Evolutionary conservation across 2,797 vertebrate genomes (phyloP), one percentile per base, ranked within the genome.

Genomic region (Alectoris magna): DNA sequence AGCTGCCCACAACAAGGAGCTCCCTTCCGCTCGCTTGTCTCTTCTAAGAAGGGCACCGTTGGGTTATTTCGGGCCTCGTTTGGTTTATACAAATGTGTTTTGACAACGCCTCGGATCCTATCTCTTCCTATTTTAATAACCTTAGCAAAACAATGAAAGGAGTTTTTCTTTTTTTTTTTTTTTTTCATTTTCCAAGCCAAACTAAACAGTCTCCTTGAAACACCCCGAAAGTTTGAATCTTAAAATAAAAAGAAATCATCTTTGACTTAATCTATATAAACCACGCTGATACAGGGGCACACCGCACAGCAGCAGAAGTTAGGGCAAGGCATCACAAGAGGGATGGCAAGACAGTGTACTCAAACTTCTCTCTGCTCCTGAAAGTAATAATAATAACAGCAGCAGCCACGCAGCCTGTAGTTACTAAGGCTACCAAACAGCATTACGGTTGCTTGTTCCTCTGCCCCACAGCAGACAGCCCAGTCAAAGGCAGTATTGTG

Each of bases 81-180:
- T 19, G 2, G 41, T 84, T 94, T 91, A 70, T n/a, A 46, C 43
- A 81, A 72, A 51, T 38, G 22, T 64, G 41, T 82, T 90, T 82
- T 81, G 38, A 91, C 49, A 94, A 90, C 90, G 84, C 18, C 18
- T 58, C 58, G 53, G 63, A 88, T 79, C n/a, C 19, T 9, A 27
- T 59, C 92, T 88, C 74, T 36, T 92, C 69, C 85, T 95, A 71
- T 93, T 92, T 91, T 77, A 92, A 94, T 64, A 93, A 62, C 23
- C 87, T 82, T 15, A 68, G 36, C 63, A 86, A 91, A 92, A 77
- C 38, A 60, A 5, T 16, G 60, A 6, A 6, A 1, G 22, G 56
- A 3, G 46, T 59, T 56, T 56, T 27, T 2, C 43, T 49, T 59
- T 56, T 60, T 17, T 59, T 56, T 60, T 17, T 16, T 51, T 34